Evolutionary conservation across 2,797 vertebrate species (phyloP).

Genomic region (Fistularia tabacaria): DNA sequence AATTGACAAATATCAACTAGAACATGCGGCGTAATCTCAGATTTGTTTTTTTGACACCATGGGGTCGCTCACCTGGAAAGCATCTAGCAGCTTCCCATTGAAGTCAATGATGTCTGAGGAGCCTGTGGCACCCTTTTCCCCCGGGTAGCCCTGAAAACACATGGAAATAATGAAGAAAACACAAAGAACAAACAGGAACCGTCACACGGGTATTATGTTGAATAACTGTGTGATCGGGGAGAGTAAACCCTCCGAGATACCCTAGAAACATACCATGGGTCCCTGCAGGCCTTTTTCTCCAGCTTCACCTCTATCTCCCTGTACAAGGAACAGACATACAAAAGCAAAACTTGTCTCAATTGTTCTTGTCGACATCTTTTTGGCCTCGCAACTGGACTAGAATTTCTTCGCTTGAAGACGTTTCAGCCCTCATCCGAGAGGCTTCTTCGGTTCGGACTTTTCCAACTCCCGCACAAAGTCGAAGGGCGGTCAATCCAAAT

Average conservation of each 20-base stretch:
- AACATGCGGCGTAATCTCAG: background rate
- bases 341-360: background rate
- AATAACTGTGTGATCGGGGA: too few relatives aligned
- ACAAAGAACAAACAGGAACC: background rate
- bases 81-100: constrained; percentile 84
- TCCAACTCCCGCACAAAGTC: too few relatives aligned
- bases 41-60: background rate
- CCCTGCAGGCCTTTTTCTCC: constrained; percentile 70
- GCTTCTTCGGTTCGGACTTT: too few relatives aligned
- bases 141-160: constrained; percentile 78
- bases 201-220: background rate
- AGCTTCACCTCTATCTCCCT: constrained; percentile 76
- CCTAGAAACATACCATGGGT: constrained; percentile 47
- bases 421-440: too few relatives aligned
- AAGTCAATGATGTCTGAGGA: constrained; percentile 86
- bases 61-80: constrained; percentile 79
- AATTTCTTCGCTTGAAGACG: too few relatives aligned
- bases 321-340: constrained; percentile 12
- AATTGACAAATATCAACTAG: too few relatives aligned
- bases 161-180: background rate
- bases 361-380: too few relatives aligned
- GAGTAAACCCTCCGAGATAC: background rate
- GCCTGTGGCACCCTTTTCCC: constrained; percentile 81
- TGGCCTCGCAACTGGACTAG: too few relatives aligned
- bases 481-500: too few relatives aligned